Base-by-base conservation (phyloP, 2,888 invertebrate genomes). In the Cerastoderma edule region DNA sequence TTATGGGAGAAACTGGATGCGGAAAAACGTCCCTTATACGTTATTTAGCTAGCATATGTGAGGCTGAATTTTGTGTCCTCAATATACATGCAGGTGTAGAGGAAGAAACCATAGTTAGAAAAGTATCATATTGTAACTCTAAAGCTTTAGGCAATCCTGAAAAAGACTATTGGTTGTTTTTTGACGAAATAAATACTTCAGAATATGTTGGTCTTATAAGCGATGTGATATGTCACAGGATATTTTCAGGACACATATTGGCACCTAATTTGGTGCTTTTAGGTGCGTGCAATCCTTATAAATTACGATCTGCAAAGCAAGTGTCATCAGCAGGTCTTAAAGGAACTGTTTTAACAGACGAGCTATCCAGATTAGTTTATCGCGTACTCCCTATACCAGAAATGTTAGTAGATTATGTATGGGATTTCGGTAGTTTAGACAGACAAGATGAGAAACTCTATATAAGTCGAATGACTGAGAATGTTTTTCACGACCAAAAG, bases 1-100 rank as follows among this genome's bases (percentile, higher is more conserved):
- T 88, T 1, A 88, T 88, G 87, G 87, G 88, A 19, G 88, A 88
- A 73, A 88, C 88, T 3, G 88, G 88, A 4, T 88, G 88, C 80
- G 88, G 88, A 10, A 88, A 88, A 74, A 88, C 88, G 6, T 86
- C 86, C 3, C 75, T 88, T 0, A 82, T 88, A 19, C 64, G 80
- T 24, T 87, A 82, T 60, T 77, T 87, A 2, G 82, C 87, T 0
- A 50, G 53, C 22, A 73, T 85, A 19, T 83, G 81, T 73, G 85
- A 73, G 44, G 75, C 84, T 0, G 33, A 77, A 0, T 83, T 87
- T 39, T 67, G 76, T 19, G 78, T 86, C 0, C 24, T 85, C 22
- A 86, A 83, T 57, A 85, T 87, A n/a, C 87, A 86, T 83, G 86
- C 87, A 13, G 87, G 87, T 16, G 66, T 81, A 16, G 63, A 65